Base-by-base conservation (phyloP, 37 sponge, comb jelly and placozoan species). In the Oscarella lobularis region DNA sequence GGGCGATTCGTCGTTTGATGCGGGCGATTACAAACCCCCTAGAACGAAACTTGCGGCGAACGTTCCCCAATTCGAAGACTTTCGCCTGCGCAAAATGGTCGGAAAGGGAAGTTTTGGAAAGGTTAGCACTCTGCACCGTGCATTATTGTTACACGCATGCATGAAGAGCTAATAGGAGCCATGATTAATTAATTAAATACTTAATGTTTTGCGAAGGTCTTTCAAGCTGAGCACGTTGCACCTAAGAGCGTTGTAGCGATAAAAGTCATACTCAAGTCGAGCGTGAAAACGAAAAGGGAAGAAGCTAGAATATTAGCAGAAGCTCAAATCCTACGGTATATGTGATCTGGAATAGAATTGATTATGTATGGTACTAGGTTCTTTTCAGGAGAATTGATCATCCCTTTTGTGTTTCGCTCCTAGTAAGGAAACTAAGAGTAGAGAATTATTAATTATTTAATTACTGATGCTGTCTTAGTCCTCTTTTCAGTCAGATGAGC, bases 231-330 rank as follows among this genome's bases (percentile, higher is more conserved):
- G 60, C 20, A 27, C 9, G 14, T 48, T 48, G 60, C 20, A 20
- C 14, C 60, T 48, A 48, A 48, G 60, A 48, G 60, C 20, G 9
- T 20, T 48, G 60, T 48, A 48, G 91, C 91, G 4, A 66, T 90
- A 36, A 90, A 90, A 74, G 87, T 75, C 6, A 87, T 90, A 0
- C 83, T 87, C 38, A 90, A 90, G 67, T 73, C 85, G n/a, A 86
- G 82, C 70, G 76, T 86, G 5, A 72, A 74, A 30, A 90, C 85
- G 2, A 67, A 84, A 55, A 90, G 86, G 73, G 84, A 87, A 74
- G 69, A 83, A 41, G 73, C 80, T 20, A 85, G 86, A 39, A 81
- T 90, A 3, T 20, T 84, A 30, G 75, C 87, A 0, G 91, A 90
- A 40, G 38, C 81, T 3, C 40, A 75, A 1, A 90, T 90, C 33